Percentiles rank a stretch among this genome's conserved stretches.
Evolutionary conservation across 2,113 vertebrate genomes (phyloP).

Genomic region (Mugil cephalus): DNA sequence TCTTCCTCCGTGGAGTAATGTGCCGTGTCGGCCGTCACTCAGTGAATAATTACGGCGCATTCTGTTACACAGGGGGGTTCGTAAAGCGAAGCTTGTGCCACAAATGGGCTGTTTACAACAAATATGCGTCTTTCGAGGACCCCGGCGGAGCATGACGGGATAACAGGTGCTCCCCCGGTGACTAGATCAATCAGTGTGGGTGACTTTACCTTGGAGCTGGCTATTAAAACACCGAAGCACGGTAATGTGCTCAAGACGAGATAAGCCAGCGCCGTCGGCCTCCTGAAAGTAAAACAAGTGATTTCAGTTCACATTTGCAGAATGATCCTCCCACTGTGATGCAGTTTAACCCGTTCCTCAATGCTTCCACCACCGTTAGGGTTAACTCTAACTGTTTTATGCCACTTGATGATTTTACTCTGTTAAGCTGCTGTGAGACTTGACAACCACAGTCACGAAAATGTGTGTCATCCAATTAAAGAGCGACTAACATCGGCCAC

Average conservation of each 20-base stretch:
- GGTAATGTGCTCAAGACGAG: slow-evolving; percentile 84
- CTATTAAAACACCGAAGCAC: slow-evolving; percentile 85
- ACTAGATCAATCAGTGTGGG: slow-evolving; percentile 36
- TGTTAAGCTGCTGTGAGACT: no score
- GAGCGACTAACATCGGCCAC: no score
- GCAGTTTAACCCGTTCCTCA: neutral
- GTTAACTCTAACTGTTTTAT: no score
- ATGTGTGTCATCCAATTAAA: no score
- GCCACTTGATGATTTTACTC: no score
- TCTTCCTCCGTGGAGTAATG: slow-evolving; percentile 26
- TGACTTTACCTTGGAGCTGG: slow-evolving; percentile 84
- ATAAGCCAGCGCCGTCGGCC: slow-evolving; percentile 82
- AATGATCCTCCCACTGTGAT: neutral
- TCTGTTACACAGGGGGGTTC: slow-evolving; percentile 13
- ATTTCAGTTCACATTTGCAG: slow-evolving; percentile 9
- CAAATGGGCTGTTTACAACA: slow-evolving; percentile 53
- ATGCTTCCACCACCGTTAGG: no score
- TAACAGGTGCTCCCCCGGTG: slow-evolving; percentile 36
- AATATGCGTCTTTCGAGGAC: slow-evolving; percentile 47
- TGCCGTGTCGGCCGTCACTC: slow-evolving; percentile 25
- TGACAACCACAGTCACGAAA: no score
- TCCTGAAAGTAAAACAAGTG: slow-evolving; percentile 79
- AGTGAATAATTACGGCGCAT: slow-evolving; percentile 39
- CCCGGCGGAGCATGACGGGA: slow-evolving; percentile 44
- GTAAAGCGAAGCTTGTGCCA: slow-evolving; percentile 19